phyloP scores from a whole-genome alignment of 2,113 vertebrate species.

The Stictonetta naevosa region DNA sequence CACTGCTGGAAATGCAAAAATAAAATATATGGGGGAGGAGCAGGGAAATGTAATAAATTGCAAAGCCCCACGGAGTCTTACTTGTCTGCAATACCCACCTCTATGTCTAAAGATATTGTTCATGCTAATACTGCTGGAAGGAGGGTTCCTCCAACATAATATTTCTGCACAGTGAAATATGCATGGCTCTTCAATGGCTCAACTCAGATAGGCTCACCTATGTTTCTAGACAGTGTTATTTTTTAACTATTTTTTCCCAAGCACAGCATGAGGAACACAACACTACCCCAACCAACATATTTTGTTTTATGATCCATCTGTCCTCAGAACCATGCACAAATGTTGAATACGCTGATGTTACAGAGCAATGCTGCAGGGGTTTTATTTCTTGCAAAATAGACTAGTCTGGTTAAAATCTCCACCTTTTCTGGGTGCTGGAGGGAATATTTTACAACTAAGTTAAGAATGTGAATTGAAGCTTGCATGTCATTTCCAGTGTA shows the following conservation, averaged over 20 bases:
- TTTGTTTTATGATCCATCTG: not conserved
- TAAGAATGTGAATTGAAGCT: not conserved
- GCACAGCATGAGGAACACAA: not conserved
- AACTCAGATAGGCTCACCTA: not conserved
- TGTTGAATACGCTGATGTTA: not conserved
- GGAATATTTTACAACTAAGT: not conserved
- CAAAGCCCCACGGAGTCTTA: not conserved
- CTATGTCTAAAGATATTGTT: constrained; percentile 3
- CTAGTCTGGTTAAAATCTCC: not conserved
- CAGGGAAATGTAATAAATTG: not conserved
- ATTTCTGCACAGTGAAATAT: constrained; percentile 35
- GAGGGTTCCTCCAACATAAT: constrained; percentile 28
- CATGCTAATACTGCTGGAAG: constrained; percentile 34
- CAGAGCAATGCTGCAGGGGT: not conserved
- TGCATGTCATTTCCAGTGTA: not conserved
- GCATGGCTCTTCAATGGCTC: not conserved
- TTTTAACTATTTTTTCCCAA: not conserved
- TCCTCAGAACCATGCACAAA: not conserved
- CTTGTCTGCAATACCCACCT: not conserved
- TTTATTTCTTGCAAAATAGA: not conserved
- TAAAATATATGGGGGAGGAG: not conserved
- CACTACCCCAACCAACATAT: not conserved
- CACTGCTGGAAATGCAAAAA: not conserved
- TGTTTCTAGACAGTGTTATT: not conserved
- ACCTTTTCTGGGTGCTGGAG: not conserved